phyloP scores from a whole-genome alignment of 2,888 invertebrate genomes.

The Drosophila mettleri region DNA sequence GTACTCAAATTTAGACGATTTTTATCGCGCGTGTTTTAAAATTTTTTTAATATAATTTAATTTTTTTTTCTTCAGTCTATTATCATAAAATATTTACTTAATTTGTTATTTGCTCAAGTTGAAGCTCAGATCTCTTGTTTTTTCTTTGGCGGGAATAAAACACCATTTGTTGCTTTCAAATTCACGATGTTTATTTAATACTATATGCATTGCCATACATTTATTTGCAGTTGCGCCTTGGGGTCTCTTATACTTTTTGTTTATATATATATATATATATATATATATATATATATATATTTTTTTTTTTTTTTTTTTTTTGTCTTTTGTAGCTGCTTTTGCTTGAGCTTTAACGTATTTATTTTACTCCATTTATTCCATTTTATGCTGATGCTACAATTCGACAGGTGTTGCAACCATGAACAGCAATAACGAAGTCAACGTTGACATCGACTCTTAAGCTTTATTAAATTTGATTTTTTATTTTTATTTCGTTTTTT shows the following conservation, averaged over 20 bases:
- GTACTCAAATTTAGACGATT: neutral
- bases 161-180: conserved; percentile 34
- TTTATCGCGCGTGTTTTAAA: conserved; percentile 19
- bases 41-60: conserved; percentile 5
- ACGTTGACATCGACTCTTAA: neutral
- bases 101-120: conserved; percentile 56
- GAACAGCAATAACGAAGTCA: conserved; percentile 25
- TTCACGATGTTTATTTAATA: conserved; percentile 33
- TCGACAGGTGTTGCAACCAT: conserved; percentile 65
- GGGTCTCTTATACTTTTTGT: conserved; percentile 13
- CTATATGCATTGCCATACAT: conserved; percentile 25
- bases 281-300: too few relatives aligned
- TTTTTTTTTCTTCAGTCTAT: conserved; percentile 1
- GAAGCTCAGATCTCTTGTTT: conserved; percentile 41
- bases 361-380: conserved; percentile 37
- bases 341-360: conserved; percentile 39
- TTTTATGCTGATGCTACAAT: conserved; percentile 59
- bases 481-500: neutral
- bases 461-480: conserved; percentile 1
- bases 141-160: conserved; percentile 1
- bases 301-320: conserved; percentile 1
- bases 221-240: conserved; percentile 29
- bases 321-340: conserved; percentile 5
- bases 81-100: conserved; percentile 41
- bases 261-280: too few relatives aligned